Conservation (phyloP, 2,113 vertebrate genomes). For the Scytalopus superciliaris region DNA sequence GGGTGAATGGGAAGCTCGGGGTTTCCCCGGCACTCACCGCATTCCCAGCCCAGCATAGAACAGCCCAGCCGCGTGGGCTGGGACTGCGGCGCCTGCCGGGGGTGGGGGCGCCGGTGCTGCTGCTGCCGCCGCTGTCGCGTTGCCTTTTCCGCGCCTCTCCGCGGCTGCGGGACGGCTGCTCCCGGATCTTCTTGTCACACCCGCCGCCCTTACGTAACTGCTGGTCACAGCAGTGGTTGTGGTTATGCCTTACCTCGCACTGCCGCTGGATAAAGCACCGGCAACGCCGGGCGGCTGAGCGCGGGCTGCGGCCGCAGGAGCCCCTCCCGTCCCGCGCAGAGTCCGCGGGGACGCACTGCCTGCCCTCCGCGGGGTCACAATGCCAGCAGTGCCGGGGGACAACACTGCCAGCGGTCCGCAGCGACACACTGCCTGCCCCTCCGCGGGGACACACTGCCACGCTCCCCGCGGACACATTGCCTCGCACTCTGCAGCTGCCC, state of each 20-base stretch:
- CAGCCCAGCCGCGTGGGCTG: neutral
- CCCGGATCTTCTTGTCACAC: neutral
- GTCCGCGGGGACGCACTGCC: neutral
- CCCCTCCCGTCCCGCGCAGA: neutral
- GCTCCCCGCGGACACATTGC: neutral
- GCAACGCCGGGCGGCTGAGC: too few species aligned
- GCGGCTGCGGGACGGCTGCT: neutral
- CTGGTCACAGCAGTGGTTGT: neutral
- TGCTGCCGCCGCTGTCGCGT: neutral
- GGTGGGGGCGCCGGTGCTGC: neutral
- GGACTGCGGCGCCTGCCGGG: neutral
- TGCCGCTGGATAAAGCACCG: neutral
- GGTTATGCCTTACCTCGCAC: neutral
- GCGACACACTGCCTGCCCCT: too few species aligned
- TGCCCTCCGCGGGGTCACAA: neutral
- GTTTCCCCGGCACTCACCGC: neutral
- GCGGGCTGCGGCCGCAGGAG: too few species aligned
- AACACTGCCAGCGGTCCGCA: neutral
- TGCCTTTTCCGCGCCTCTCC: neutral
- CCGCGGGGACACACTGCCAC: neutral
- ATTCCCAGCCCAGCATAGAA: neutral
- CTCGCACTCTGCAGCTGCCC: too few species aligned
- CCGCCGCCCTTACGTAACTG: neutral
- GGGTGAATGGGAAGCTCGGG: neutral
- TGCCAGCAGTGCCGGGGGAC: neutral